Evolutionary conservation across 2,113 vertebrate species (phyloP).

Genomic region (Equus przewalskii): DNA sequence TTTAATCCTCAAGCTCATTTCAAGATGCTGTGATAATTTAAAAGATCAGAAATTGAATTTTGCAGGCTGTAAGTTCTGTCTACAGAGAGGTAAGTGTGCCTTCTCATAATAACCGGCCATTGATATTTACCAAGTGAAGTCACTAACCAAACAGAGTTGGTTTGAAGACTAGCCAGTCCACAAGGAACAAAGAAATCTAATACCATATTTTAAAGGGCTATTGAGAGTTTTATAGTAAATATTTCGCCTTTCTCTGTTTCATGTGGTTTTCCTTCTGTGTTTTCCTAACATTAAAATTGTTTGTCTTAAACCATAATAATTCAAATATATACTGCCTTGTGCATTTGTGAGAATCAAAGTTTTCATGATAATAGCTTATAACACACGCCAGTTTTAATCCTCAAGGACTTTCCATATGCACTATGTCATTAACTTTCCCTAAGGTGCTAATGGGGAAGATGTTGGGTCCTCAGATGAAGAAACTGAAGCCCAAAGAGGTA

Average conservation of each 20-base stretch:
- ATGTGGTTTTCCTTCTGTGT: slow-evolving; percentile 72
- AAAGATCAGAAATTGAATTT: slow-evolving; percentile 37
- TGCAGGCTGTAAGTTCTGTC: not conserved
- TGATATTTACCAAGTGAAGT: slow-evolving; percentile 81
- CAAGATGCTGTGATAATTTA: slow-evolving; percentile 59
- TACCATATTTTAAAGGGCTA: slow-evolving; percentile 80
- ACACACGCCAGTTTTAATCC: not conserved
- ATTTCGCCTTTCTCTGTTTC: slow-evolving; percentile 79
- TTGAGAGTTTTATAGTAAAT: slow-evolving; percentile 80
- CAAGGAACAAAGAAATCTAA: slow-evolving; percentile 61
- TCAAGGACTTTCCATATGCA: not conserved
- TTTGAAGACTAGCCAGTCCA: slow-evolving; percentile 76
- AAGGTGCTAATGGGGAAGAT: not conserved
- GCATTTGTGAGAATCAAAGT: slow-evolving; percentile 51
- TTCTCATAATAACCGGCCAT: slow-evolving; percentile 76
- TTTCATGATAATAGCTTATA: not conserved
- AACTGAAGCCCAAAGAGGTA: not conserved
- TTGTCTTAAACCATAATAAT: slow-evolving; percentile 43
- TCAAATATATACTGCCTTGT: not conserved
- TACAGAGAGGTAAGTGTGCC: not conserved
- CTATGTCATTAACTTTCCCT: not conserved
- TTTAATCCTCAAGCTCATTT: slow-evolving; percentile 71
- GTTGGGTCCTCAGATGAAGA: not conserved
- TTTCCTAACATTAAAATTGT: slow-evolving; percentile 26
- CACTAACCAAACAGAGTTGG: slow-evolving; percentile 79